These are phyloP conservation scores for Rhynchopsitta pachyrhyncha DNA, from an alignment of 2,113 vertebrate genomes.

Conservation along the genomic window DNA sequence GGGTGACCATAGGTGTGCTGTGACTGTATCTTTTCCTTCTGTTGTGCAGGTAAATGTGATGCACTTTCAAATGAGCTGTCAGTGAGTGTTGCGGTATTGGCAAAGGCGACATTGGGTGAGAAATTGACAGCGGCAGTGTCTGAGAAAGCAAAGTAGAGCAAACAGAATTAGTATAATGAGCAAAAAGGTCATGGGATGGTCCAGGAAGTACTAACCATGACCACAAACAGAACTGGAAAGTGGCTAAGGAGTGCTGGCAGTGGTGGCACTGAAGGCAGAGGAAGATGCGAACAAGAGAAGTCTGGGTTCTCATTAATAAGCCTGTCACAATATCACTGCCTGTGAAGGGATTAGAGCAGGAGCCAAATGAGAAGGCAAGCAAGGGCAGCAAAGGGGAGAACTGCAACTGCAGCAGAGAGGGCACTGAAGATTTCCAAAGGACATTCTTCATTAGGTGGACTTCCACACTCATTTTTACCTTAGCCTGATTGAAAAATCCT, in stretches of 20 bases:
- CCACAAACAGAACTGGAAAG: not conserved
- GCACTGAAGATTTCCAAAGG: not conserved
- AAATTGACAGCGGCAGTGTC: not conserved
- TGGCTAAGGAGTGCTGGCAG: not conserved
- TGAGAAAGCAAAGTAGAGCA: not conserved
- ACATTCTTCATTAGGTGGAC: not conserved
- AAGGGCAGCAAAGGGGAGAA: not conserved
- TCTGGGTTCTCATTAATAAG: not conserved
- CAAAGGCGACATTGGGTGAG: not conserved
- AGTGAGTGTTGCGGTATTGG: not conserved
- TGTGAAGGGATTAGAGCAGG: not conserved
- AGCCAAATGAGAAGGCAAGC: not conserved
- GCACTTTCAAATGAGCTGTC: not conserved
- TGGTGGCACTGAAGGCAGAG: not conserved
- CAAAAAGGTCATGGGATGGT: not conserved
- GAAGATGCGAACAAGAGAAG: not conserved
- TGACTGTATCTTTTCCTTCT: not conserved
- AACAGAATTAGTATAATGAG: not conserved
- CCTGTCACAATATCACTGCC: not conserved
- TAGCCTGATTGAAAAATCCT: not conserved
- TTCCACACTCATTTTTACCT: not conserved
- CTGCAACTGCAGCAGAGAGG: not conserved
- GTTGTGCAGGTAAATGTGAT: not conserved
- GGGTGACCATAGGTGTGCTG: not conserved
- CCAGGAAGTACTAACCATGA: not conserved